phyloP scores from a whole-genome alignment of 2,113 vertebrate species.

The Leptobrachium leishanense region DNA sequence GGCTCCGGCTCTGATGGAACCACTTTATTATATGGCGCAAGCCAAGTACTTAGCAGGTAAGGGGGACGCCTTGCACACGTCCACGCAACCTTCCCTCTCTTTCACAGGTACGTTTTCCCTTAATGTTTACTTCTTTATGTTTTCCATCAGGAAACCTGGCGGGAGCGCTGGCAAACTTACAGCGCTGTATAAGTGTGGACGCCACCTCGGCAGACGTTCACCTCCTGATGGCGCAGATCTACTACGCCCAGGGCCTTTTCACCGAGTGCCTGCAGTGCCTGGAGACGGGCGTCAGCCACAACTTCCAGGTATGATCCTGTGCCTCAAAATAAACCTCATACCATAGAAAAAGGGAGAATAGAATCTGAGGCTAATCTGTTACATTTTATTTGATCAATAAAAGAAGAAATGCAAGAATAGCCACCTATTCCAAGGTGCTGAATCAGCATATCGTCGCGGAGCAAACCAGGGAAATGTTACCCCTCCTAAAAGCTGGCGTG shows the following conservation, averaged over 20 bases:
- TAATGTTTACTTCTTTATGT: neutral
- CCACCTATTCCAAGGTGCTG: too few species aligned
- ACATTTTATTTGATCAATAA: too few species aligned
- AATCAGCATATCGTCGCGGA: too few species aligned
- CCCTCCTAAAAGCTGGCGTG: too few species aligned
- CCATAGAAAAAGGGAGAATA: too few species aligned
- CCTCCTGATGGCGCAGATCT: constrained; percentile 71
- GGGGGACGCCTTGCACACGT: neutral
- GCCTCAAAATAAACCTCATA: too few species aligned
- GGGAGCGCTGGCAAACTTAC: constrained; percentile 63
- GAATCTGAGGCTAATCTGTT: too few species aligned
- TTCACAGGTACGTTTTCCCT: too few species aligned
- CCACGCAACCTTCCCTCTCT: too few species aligned
- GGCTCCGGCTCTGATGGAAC: constrained; percentile 61
- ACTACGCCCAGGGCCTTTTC: constrained; percentile 63
- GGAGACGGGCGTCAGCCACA: constrained; percentile 70
- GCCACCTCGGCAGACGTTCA: constrained; percentile 60
- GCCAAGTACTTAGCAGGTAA: constrained; percentile 71
- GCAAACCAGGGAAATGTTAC: too few species aligned
- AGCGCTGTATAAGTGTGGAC: constrained; percentile 67
- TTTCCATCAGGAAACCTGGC: constrained; percentile 64
- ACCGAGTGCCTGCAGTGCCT: constrained; percentile 65
- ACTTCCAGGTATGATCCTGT: constrained; percentile 66
- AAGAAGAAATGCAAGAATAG: too few species aligned
- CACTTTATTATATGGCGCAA: constrained; percentile 65